A percentile compares a stretch with the other conserved stretches of the same genome.
Conservation (phyloP, 2,113 vertebrate species). For the Monarcha castaneiventris region DNA sequence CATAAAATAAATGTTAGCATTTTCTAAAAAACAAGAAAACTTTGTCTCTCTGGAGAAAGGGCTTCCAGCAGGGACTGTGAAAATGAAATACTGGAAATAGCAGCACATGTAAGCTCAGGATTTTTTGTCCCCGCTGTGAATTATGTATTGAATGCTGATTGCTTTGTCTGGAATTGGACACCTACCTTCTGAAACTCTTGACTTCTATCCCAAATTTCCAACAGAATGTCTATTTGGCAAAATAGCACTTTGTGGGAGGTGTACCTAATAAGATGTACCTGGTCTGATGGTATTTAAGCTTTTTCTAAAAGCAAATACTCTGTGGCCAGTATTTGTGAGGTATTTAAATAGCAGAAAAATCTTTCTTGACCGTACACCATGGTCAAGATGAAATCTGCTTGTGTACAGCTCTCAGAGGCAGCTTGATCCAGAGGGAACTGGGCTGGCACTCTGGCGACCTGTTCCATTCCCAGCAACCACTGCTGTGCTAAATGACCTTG, state of each 20-base stretch:
- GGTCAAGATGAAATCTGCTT: neutral
- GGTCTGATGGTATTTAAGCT: neutral
- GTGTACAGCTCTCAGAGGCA: neutral
- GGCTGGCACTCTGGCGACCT: neutral
- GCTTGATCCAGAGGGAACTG: neutral
- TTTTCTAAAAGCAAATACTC: neutral
- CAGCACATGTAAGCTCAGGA: neutral
- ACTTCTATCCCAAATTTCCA: neutral
- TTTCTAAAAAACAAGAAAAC: conserved; percentile 21
- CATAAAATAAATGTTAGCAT: neutral
- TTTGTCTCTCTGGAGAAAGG: neutral
- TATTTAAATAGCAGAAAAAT: neutral
- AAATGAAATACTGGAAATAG: conserved; percentile 45
- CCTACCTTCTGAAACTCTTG: neutral
- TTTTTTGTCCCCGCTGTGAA: conserved; percentile 45
- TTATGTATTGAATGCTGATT: conserved; percentile 49
- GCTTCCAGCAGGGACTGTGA: conserved; percentile 28
- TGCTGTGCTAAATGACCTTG: neutral
- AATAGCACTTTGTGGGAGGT: neutral
- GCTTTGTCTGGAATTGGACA: conserved; percentile 6
- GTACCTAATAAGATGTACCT: neutral
- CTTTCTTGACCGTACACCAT: neutral
- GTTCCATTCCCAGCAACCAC: neutral
- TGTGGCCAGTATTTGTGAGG: neutral
- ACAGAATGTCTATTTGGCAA: neutral